Base-by-base conservation (phyloP, 2,113 vertebrate genomes). In the Laticauda laticaudata region DNA sequence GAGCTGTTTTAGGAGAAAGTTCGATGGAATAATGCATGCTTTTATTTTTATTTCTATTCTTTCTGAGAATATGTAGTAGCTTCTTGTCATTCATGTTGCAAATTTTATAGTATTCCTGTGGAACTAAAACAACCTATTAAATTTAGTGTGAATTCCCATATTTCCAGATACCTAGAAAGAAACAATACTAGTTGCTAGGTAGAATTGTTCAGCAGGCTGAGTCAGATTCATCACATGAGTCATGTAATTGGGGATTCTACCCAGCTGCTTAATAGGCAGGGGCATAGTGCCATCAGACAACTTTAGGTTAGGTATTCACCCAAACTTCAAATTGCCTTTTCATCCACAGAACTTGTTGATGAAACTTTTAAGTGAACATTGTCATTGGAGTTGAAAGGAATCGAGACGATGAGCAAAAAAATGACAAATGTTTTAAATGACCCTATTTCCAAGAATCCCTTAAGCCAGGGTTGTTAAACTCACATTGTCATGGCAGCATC, bases 251-350 rank as follows among this genome's bases (percentile, higher is more conserved):
- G 48, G 69, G 85, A 88, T 87, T 95, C 56, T 91, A 91, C 92
- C 94, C 94, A 94, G 91, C 93, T 92, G 54, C 92, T 93, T 95
- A 96, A 51, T 0, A 61, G 94, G 87, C 93, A 94, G 85, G 53
- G 51, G 89, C 88, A 39, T 69, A 96, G 45, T 96, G 96, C 95
- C 95, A 96, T 75, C 57, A 53, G 92, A 64, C 94, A 0, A 94
- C 96, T 95, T 54, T 94, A 88, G 96, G 95, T 92, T 95, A 96
- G 87, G 91, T 93, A 91, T 95, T 86, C 69, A 85, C 93, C 88
- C 94, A 95, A 29, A 94, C 92, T 91, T 96, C 18, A 3, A 61
- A 85, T 39, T 0, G 0, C 92, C 12, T 88, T 92, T 90, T 93
- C 86, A 34, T 93, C 59, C 14, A 85, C 93, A 48, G 29, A 59